Evolutionary conservation across 2,113 vertebrate species (phyloP).

Genomic region (Amblyornis subalaris): DNA sequence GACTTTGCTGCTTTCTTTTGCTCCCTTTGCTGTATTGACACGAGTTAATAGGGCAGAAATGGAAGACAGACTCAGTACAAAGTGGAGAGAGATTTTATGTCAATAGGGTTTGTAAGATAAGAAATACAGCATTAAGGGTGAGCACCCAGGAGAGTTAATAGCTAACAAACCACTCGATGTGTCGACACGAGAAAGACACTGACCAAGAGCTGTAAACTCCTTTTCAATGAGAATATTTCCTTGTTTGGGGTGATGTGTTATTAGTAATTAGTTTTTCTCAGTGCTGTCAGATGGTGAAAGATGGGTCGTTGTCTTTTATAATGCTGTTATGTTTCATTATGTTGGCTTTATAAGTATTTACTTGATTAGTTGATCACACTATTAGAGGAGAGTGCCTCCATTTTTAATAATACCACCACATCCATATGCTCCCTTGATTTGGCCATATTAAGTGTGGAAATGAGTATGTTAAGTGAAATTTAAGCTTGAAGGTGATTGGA

Average conservation of each 20-base stretch:
- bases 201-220: background rate
- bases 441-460: background rate
- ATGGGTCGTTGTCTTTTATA: background rate
- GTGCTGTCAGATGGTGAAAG: background rate
- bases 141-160: constrained; percentile 7
- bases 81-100: constrained; percentile 52
- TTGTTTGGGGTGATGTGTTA: background rate
- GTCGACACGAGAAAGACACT: background rate
- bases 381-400: background rate
- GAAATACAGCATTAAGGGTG: constrained; percentile 17
- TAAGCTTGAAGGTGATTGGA: constrained; percentile 43
- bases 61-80: constrained; percentile 25
- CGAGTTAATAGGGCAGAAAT: constrained; percentile 61
- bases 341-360: background rate
- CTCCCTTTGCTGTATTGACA: constrained; percentile 46
- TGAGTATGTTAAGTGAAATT: constrained; percentile 15
- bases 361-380: background rate
- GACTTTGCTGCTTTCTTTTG: constrained; percentile 34
- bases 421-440: background rate
- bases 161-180: background rate
- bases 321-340: background rate
- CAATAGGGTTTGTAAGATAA: constrained; percentile 53
- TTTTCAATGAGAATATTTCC: background rate
- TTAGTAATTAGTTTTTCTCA: background rate
- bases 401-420: background rate